Conservation (phyloP, 2,797 vertebrate genomes). For the Euphonia xanthogaster region DNA sequence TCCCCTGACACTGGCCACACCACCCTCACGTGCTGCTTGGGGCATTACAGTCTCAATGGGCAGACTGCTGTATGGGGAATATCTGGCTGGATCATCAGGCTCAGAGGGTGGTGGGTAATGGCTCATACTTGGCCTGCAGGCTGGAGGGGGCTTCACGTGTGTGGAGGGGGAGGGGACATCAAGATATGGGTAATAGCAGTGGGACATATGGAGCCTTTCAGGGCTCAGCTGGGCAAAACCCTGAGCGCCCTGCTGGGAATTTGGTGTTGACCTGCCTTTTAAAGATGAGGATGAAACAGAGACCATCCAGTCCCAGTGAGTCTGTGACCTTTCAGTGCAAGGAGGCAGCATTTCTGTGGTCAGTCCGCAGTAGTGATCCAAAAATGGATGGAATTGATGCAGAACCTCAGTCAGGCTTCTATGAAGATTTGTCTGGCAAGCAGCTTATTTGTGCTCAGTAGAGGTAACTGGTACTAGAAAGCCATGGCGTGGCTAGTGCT, state of each 20-base stretch:
- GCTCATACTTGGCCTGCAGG: background rate
- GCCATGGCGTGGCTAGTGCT: background rate
- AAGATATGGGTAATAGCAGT: background rate
- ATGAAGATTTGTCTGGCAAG: background rate
- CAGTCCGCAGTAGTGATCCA: background rate
- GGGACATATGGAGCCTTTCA: background rate
- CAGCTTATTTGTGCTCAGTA: background rate
- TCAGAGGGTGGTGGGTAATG: background rate
- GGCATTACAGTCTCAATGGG: accelerated
- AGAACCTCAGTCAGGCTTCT: background rate
- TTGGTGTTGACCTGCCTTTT: background rate
- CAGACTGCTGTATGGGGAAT: background rate
- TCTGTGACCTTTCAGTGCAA: background rate
- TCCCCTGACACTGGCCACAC: background rate
- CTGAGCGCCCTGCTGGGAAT: background rate
- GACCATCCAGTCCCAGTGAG: background rate
- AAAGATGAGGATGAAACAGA: background rate
- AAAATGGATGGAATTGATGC: background rate
- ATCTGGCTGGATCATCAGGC: background rate
- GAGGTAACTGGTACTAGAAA: background rate
- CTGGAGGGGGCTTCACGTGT: background rate
- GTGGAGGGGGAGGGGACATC: background rate
- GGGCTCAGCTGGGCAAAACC: background rate
- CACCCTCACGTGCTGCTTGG: background rate
- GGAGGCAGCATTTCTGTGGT: background rate